Base-by-base conservation (phyloP, 1,140 invertebrate species). In the Aphelenchoides fujianensis region DNA sequence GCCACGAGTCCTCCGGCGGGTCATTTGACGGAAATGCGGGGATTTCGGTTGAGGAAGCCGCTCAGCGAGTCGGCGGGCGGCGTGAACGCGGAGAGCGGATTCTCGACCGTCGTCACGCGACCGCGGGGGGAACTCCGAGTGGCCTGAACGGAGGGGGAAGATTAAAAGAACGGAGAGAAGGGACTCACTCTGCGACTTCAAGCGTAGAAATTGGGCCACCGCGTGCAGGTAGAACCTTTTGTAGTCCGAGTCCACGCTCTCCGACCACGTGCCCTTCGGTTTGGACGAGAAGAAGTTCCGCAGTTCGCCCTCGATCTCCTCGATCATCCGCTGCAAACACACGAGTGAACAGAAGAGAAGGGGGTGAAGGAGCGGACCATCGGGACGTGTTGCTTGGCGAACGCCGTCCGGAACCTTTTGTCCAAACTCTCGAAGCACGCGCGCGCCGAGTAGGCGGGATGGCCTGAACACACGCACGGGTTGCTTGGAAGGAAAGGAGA, bases 371-470 rank as follows among this genome's bases (percentile, higher is more conserved):
- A n/a, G n/a, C n/a, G n/a, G n/a, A n/a, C 70, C 28, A 67, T 54
- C 27, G 35, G 71, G 30, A 79, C 48, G 30, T 76, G 41, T 16
- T 72, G 63, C 9, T 77, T 76, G 1, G 68, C 36, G n/a, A 83
- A 41, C 32, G 67, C 48, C 28, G 68, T 71, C 28, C 69, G 67
- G 28, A 70, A 59, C 23, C 76, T 75, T 16, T 31, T 48, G 19
- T 83, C 78, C n/a, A 83, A 63, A 23, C 76, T 69, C 9, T 81
- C 66, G 61, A 83, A 83, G 64, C 80, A 79, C 34, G 70, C 59
- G 5, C 68, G 48, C 5, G 73, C 75, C 1, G 79, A 84, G 48
- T 71, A 77, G 0, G 73, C 74, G 1, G 79, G 79, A 69, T 81
- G 74, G 34, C 71, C 75, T 79, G 32, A 78, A 74, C 9, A 63